phyloP scores from a whole-genome alignment of 2,888 invertebrate genomes.

The Acleris holmiana region DNA sequence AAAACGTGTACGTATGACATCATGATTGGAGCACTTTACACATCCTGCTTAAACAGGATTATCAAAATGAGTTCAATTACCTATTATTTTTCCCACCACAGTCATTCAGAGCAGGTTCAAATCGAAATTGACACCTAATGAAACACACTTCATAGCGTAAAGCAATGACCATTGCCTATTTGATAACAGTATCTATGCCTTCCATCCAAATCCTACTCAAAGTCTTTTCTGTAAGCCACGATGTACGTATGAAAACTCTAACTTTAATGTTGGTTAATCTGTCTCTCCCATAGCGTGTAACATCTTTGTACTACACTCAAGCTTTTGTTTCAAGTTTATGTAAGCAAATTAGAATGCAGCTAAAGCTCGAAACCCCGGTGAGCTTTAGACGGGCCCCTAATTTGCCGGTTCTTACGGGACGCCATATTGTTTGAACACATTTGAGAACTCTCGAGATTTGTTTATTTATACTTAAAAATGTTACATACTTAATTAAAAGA shows the following conservation, averaged over 20 bases:
- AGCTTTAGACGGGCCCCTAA: constrained; percentile 43
- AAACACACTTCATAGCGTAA: too few relatives aligned
- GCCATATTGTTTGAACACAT: constrained; percentile 27
- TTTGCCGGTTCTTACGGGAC: constrained; percentile 37
- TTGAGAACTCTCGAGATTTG: constrained; percentile 19
- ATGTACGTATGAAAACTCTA: too few relatives aligned
- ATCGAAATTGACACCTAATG: too few relatives aligned
- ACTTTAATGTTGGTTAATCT: too few relatives aligned
- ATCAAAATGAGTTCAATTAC: neutral
- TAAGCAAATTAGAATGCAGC: constrained; percentile 64
- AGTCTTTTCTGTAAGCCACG: too few relatives aligned
- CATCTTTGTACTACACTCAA: constrained; percentile 41
- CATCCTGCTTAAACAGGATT: neutral
- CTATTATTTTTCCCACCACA: neutral
- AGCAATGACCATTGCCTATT: too few relatives aligned
- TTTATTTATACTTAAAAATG: constrained; percentile 21
- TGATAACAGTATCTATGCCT: too few relatives aligned
- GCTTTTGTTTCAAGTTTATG: constrained; percentile 68
- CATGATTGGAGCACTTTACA: neutral
- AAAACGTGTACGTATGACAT: constrained; percentile 6
- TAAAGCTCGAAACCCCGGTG: constrained; percentile 45
- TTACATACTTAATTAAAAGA: constrained; percentile 10
- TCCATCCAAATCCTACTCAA: too few relatives aligned
- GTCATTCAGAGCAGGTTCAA: too few relatives aligned
- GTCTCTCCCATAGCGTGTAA: constrained; percentile 39